Evolutionary conservation across 1,140 invertebrate species (phyloP).

Genomic region (Neotoxoptera formosana): DNA sequence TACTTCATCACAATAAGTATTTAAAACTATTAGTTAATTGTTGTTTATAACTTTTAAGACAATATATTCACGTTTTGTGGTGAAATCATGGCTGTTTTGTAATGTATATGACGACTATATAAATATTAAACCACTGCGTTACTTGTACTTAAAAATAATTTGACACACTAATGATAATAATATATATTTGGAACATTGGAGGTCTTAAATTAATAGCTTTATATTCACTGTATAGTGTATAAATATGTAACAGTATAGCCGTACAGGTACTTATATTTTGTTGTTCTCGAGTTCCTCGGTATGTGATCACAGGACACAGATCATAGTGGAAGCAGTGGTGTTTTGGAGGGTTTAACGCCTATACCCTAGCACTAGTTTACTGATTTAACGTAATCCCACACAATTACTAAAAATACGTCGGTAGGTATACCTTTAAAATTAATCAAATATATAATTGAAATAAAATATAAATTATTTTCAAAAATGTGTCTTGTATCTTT

Average conservation of each 20-base stretch:
- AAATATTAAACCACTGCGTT: not conserved
- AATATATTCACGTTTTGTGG: not conserved
- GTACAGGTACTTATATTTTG: not conserved
- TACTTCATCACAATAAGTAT: not conserved
- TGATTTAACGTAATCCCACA: too few relatives aligned
- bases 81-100: not conserved
- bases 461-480: too few relatives aligned
- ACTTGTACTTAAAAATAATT: not conserved
- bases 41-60: not conserved
- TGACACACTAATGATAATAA: not conserved
- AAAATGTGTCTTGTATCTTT: too few relatives aligned
- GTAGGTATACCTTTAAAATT: too few relatives aligned
- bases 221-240: not conserved
- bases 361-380: too few relatives aligned
- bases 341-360: too few relatives aligned
- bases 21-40: not conserved
- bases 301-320: too few relatives aligned
- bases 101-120: not conserved
- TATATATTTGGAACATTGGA: too few relatives aligned
- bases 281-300: not conserved
- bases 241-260: not conserved
- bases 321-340: too few relatives aligned
- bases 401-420: too few relatives aligned
- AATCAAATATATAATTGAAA: too few relatives aligned
- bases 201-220: not conserved